Base-by-base conservation (phyloP, 30 jellyfish, hydroid and myxozoan genomes). In the Nemopilema nomurai region DNA sequence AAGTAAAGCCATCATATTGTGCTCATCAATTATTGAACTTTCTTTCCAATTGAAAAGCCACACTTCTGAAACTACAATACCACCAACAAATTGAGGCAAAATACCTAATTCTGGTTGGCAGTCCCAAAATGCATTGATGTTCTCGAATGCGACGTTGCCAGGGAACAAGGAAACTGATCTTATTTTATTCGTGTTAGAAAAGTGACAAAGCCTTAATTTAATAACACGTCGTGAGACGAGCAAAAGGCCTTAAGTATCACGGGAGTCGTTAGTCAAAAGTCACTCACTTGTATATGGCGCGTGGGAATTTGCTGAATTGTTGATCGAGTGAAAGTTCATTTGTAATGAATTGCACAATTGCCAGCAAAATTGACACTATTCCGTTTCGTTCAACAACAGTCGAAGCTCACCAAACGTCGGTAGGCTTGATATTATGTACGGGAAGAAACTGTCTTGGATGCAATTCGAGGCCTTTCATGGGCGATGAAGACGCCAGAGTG, bases 391-490 rank as follows among this genome's bases (percentile, higher is more conserved):
- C 84, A 13, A 33, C 16, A 19, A 29, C 50, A 66, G 84, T 74
- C 8, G 84, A 74, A 41, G 49, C 41, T 31, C 84, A 74, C 84
- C 28, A 33, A 9, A 49, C 71, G 9, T n/a, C 77, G 28, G 20
- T 41, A 28, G 74, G 77, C 31, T 18, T 77, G 26, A 29, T 77
- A 28, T 30, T 51, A 49, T 77, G 75, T 63, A 77, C 77, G 1
- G 69, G 77, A 17, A 77, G 78, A 30, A 77, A 77, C 50, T 62
- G 78, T 33, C 87, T 77, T 24, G 87, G 69, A 49, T 77, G 77
- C 31, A 77, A 77, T 53, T 49, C 82, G 8, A 7, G n/a, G 22
- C 33, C 65, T 4, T 18, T 26, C 22, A 28, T 17, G 18, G 25
- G 16, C 33, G 81, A 70, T 18, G 8, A n/a, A 1, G 28, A 23